These are phyloP conservation scores for Onychostoma macrolepis DNA, from an alignment of 2,113 vertebrate species.

Conservation along the genomic window DNA sequence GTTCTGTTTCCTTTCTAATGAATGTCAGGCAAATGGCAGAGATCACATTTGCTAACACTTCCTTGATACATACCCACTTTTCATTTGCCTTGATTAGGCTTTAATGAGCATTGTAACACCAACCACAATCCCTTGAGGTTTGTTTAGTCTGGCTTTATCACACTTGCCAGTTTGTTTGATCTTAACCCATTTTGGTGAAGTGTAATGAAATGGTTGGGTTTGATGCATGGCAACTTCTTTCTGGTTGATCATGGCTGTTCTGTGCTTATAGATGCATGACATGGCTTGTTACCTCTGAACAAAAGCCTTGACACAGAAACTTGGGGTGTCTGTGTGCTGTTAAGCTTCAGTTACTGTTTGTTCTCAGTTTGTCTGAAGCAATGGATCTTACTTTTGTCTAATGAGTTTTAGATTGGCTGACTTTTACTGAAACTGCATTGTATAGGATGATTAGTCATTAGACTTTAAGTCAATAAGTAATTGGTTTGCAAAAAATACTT, in stretches of 20 bases:
- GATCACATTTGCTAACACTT: slow-evolving; percentile 35
- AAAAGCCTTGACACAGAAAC: neutral
- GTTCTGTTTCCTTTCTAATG: neutral
- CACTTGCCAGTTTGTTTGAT: neutral
- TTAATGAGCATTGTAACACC: slow-evolving; percentile 29
- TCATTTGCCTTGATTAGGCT: slow-evolving; percentile 27
- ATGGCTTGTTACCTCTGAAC: slow-evolving; percentile 1
- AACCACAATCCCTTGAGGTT: slow-evolving; percentile 3
- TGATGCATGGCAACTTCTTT: neutral
- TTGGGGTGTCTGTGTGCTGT: neutral
- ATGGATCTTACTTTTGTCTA: neutral
- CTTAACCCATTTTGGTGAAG: neutral
- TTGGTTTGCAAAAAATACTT: neutral
- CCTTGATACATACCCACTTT: slow-evolving; percentile 3
- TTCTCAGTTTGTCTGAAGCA: neutral
- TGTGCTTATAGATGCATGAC: neutral
- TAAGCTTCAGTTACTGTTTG: slow-evolving; percentile 1
- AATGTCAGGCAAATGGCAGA: slow-evolving; percentile 22
- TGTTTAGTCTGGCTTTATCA: slow-evolving; percentile 21
- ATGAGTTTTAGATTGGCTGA: neutral
- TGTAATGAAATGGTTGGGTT: neutral
- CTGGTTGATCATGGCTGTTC: neutral
- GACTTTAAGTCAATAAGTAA: neutral
- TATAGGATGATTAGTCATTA: neutral
- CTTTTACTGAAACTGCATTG: neutral